Evolutionary conservation across 2,888 invertebrate species (phyloP), one percentile per base, ranked within the genome.

Genomic region (Spodoptera picta): DNA sequence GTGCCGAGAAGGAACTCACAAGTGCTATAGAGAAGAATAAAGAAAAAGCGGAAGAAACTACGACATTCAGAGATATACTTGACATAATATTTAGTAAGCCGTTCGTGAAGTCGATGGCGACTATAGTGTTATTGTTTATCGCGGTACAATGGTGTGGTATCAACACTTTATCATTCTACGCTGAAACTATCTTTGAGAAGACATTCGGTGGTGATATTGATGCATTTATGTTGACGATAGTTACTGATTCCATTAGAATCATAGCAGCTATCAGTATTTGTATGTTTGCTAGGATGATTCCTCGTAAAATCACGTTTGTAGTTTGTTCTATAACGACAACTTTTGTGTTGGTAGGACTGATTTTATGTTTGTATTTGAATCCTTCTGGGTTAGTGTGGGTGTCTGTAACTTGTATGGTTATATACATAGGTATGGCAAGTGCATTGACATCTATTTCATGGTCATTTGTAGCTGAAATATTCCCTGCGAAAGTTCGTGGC

Each of bases 401-500:
- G 9, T 81, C 84, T 42, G 57, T 90, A 27, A 68, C 62, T 6
- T 72, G 83, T 42, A 67, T 88, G 47, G 66, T 89, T 44, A 11
- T 80, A 3, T 90, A 87, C 44, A 80, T 87, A 41, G 70, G 67
- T 19, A 65, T 78, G 48, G 82, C 85, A 3, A 84, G 86, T 65
- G 69, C 69, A 0, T 53, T 87, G 6, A 77, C 82, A 0, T 81
- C 81, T 53, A 69, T 87, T 50, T 79, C 85, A 9, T 90, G 89
- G 90, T 81, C 88, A 2, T 88, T 89, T 63, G 73, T 87, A 0
- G 79, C 87, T 0, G 90, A 90, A 66, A 77, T 90, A 64, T 90
- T 88, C 60, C 87, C 90, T 7, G 74, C 81, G 14, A 82, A 82
- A 51, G 71, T 89, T 2, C 81, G 90, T 10, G 90, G 90, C 2